Conservation (phyloP, 2,888 invertebrate genomes). For the Gryllus longicercus region DNA sequence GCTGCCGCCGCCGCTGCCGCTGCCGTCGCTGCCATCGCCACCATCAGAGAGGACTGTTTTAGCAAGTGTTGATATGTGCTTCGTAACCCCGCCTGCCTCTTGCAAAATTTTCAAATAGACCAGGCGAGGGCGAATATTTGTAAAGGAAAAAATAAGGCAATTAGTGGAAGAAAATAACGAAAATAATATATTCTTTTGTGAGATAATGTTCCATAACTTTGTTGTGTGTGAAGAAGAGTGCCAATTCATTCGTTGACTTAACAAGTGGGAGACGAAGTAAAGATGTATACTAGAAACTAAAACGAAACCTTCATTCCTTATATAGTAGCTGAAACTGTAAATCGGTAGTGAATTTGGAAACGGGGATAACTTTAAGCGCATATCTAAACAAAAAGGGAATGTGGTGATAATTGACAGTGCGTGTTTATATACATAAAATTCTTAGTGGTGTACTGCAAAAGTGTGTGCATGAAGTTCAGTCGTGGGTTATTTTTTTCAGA, state of each 20-base stretch:
- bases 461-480: background rate
- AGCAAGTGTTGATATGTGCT: constrained; percentile 1
- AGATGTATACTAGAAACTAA: background rate
- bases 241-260: background rate
- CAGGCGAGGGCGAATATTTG: constrained; percentile 6
- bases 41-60: background rate
- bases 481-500: background rate
- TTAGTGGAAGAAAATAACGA: background rate
- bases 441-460: background rate
- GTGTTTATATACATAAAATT: constrained; percentile 5
- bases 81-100: background rate
- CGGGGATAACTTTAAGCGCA: background rate
- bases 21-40: no score
- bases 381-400: constrained; percentile 2
- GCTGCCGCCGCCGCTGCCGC: no score
- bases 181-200: constrained; percentile 8
- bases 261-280: background rate
- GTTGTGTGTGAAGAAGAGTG: background rate
- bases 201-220: background rate
- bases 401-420: background rate
- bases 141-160: background rate
- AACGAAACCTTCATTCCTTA: constrained; percentile 1
- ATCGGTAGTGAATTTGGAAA: background rate
- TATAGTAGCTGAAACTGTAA: background rate
- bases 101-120: background rate